Percentiles rank a stretch among this genome's conserved stretches.
phyloP scores from a whole-genome alignment of 2,113 vertebrate species.

The Panthera tigris region DNA sequence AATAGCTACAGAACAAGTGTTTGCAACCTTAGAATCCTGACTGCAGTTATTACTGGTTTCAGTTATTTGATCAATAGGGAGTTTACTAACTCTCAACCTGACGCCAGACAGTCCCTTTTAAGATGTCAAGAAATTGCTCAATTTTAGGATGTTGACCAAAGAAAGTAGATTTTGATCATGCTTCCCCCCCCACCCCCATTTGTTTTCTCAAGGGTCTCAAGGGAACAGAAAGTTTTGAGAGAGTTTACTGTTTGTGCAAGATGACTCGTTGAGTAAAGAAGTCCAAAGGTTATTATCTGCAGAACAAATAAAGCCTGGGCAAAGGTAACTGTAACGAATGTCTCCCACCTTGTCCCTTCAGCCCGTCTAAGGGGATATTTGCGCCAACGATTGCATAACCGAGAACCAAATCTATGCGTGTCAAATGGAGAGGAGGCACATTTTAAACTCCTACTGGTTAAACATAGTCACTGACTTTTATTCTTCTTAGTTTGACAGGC shows the following conservation, averaged over 20 bases:
- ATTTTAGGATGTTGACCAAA: constrained; percentile 74
- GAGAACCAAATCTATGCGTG: not conserved
- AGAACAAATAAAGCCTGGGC: constrained; percentile 77
- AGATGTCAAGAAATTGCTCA: constrained; percentile 77
- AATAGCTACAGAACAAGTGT: not conserved
- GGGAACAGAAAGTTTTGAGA: constrained; percentile 76
- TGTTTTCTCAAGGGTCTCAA: constrained; percentile 76
- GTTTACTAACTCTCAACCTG: constrained; percentile 44
- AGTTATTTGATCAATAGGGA: constrained; percentile 50
- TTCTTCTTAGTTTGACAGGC: not conserved
- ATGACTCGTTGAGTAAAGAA: constrained; percentile 75
- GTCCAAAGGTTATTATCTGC: constrained; percentile 73
- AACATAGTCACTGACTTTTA: not conserved
- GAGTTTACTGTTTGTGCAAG: constrained; percentile 72
- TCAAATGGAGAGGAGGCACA: not conserved
- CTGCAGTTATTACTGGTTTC: not conserved
- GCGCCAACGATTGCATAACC: constrained; percentile 41
- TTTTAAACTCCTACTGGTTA: not conserved
- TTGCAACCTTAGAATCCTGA: not conserved
- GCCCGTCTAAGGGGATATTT: constrained; percentile 68
- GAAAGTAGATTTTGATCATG: constrained; percentile 70
- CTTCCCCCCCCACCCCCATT: no score
- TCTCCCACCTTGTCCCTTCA: constrained; percentile 69
- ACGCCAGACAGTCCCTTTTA: constrained; percentile 63
- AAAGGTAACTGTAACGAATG: constrained; percentile 65